Evolutionary conservation across 2,888 invertebrate genomes (phyloP).

Genomic region (Rhodophaea formosa): DNA sequence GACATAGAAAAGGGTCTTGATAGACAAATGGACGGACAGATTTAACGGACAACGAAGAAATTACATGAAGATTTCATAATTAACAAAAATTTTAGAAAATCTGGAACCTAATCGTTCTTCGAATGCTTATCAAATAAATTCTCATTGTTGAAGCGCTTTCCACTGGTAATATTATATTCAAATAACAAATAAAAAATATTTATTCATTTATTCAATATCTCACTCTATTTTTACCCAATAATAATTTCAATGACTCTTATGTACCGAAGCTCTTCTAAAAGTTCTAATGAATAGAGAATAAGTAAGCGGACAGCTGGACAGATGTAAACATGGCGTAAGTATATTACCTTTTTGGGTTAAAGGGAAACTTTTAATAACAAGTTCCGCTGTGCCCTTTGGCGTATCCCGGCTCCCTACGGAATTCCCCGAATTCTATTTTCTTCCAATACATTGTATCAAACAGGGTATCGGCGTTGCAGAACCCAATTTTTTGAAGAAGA

Average conservation of each 20-base stretch:
- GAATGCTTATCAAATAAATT: too few relatives aligned
- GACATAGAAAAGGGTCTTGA: too few relatives aligned
- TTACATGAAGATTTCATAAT: neutral
- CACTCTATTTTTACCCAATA: too few relatives aligned
- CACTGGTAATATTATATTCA: too few relatives aligned
- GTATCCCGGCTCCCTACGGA: neutral
- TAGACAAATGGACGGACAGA: neutral
- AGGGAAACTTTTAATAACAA: constrained; percentile 22
- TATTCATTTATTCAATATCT: too few relatives aligned
- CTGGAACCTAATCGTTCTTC: too few relatives aligned
- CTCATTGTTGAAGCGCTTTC: too few relatives aligned
- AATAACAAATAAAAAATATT: too few relatives aligned
- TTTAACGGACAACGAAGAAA: neutral
- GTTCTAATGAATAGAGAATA: too few relatives aligned
- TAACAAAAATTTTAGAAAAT: too few relatives aligned
- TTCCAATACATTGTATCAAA: neutral
- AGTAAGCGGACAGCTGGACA: neutral
- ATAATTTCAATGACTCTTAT: too few relatives aligned
- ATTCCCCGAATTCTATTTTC: constrained; percentile 14
- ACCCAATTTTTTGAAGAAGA: neutral
- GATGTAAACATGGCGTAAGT: neutral
- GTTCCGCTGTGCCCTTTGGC: constrained; percentile 1
- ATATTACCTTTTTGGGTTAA: neutral
- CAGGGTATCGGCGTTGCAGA: neutral
- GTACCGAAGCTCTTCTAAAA: too few relatives aligned